Evolutionary conservation across 2,797 vertebrate species (phyloP).

Genomic region (Borostomias antarcticus): DNA sequence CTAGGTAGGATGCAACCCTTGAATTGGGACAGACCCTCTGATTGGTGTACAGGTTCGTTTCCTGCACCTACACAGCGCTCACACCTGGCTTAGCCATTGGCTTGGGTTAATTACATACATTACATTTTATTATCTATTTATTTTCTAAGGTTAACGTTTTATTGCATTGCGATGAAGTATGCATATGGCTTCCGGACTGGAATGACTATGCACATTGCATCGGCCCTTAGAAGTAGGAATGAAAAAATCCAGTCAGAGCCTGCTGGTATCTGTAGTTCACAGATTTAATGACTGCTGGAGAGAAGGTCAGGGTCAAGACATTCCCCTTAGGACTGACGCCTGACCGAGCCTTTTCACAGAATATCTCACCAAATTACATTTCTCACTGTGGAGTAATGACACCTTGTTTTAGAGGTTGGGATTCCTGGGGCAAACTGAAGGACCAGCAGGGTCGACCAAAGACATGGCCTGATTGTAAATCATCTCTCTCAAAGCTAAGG

Average conservation of each 20-base stretch:
- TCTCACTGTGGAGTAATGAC: constrained; percentile 44
- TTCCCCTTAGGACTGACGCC: constrained; percentile 24
- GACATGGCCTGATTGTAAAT: constrained; percentile 35
- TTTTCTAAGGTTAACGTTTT: background rate
- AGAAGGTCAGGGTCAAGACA: constrained; percentile 43
- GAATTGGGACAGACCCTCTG: too few relatives aligned
- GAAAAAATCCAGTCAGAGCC: too few relatives aligned
- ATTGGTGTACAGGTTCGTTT: too few relatives aligned
- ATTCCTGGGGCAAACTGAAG: constrained; percentile 46
- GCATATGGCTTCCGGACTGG: too few relatives aligned
- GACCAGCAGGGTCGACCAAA: constrained; percentile 45
- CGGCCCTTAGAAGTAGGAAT: too few relatives aligned
- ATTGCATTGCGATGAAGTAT: too few relatives aligned
- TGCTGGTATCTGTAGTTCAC: constrained; percentile 14
- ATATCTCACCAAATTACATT: constrained; percentile 39
- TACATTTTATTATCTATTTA: too few relatives aligned
- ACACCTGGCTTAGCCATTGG: background rate
- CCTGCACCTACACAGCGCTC: background rate
- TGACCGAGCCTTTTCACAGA: constrained; percentile 27
- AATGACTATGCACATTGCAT: too few relatives aligned
- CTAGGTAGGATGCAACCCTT: too few relatives aligned
- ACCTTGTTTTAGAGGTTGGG: constrained; percentile 47
- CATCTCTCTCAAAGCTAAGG: background rate
- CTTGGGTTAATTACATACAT: background rate
- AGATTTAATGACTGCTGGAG: constrained; percentile 41